Percentiles rank a stretch among this genome's conserved stretches.
phyloP scores from a whole-genome alignment of 2,113 vertebrate species.

The western clawed frog (Xenopus tropicalis) region UCB_Xtro_10.0 CM004447.2:44557001-44557500 shows the following conservation, averaged over 20 bases:
- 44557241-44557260: background rate
- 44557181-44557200: too few relatives aligned
- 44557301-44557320: slow-evolving; percentile 4
- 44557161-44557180: too few relatives aligned
- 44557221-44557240: background rate
- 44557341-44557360: slow-evolving; percentile 21
- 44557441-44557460: slow-evolving; percentile 28
- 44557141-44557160: too few relatives aligned
- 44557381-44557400: slow-evolving; percentile 17
- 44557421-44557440: slow-evolving; percentile 14
- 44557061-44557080: too few relatives aligned
- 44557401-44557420: slow-evolving; percentile 4
- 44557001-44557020: too few relatives aligned
- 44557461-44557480: slow-evolving; percentile 16
- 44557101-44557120: too few relatives aligned
- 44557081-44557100: too few relatives aligned
- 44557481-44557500: slow-evolving; percentile 18
- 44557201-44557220: too few relatives aligned
- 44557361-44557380: background rate
- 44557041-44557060: too few relatives aligned
- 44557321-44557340: slow-evolving; percentile 22
- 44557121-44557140: too few relatives aligned
- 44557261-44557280: background rate
- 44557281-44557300: background rate
- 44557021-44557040: too few relatives aligned